Evolutionary conservation across 2,113 vertebrate species (phyloP).

Genomic region (Chaenocephalus aceratus): DNA sequence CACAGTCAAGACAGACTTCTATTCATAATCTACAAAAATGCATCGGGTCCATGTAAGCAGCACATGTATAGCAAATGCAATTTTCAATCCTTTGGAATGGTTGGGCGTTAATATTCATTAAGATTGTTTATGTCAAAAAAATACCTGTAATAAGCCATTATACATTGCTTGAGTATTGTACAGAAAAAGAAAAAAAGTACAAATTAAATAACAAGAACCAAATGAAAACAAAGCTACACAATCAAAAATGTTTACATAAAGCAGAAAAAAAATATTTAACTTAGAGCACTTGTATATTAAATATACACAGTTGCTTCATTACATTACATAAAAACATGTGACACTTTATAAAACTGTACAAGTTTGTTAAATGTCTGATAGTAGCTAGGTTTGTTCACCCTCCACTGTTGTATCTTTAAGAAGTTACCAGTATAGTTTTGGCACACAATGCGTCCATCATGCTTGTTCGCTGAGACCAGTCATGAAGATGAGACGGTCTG

Average conservation of each 20-base stretch:
- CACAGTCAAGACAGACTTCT: conserved; percentile 77
- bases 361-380: conserved; percentile 75
- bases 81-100: conserved; percentile 86
- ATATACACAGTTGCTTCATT: conserved; percentile 17
- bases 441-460: conserved; percentile 78
- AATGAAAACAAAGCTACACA: conserved; percentile 70
- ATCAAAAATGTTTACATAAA: conserved; percentile 71
- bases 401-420: conserved; percentile 66
- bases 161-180: conserved; percentile 76
- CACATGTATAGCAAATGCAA: conserved; percentile 81
- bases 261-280: conserved; percentile 70
- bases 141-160: conserved; percentile 73
- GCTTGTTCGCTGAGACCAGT: conserved; percentile 62
- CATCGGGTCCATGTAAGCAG: conserved; percentile 81
- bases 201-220: conserved; percentile 72
- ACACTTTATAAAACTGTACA: conserved; percentile 86
- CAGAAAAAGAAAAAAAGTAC: conserved; percentile 62
- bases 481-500: conserved; percentile 37
- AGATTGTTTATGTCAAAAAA: conserved; percentile 68
- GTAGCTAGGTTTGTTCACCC: conserved; percentile 62
- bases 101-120: conserved; percentile 72
- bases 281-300: conserved; percentile 17
- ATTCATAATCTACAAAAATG: conserved; percentile 74
- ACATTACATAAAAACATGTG: conserved; percentile 80
- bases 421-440: conserved; percentile 80